A percentile compares a stretch with the other conserved stretches of the same genome.
phyloP scores from a whole-genome alignment of 2,113 vertebrate species.

The Colaptes auratus region DNA sequence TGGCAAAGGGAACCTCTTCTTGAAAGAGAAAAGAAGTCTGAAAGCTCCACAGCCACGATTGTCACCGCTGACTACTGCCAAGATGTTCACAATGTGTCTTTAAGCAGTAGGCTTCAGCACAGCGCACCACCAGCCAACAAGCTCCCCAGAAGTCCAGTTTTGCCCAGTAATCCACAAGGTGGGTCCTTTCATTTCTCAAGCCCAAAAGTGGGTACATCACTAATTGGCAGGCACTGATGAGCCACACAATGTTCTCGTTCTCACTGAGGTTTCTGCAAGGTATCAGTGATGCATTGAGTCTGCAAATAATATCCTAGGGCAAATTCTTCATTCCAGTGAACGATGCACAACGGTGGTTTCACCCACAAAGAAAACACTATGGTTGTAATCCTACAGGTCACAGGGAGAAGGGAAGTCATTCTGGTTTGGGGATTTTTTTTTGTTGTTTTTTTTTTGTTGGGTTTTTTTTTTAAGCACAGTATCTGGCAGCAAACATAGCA shows the following conservation, averaged over 20 bases:
- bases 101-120: constrained; percentile 16
- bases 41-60: constrained; percentile 67
- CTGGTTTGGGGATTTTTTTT: constrained; percentile 1
- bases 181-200: not conserved
- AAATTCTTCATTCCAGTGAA: constrained; percentile 75
- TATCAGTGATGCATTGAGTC: constrained; percentile 70
- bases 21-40: constrained; percentile 43
- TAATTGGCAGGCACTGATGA: constrained; percentile 16
- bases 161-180: constrained; percentile 55
- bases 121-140: constrained; percentile 42
- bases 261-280: constrained; percentile 25
- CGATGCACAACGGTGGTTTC: constrained; percentile 59
- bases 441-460: not conserved
- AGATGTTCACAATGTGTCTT: constrained; percentile 45
- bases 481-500: constrained; percentile 74
- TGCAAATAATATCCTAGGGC: constrained; percentile 77
- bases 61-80: constrained; percentile 68
- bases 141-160: constrained; percentile 58
- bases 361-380: constrained; percentile 72
- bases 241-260: not conserved
- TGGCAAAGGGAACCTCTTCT: constrained; percentile 38
- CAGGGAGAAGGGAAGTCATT: constrained; percentile 43
- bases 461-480: constrained; percentile 69
- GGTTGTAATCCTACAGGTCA: constrained; percentile 74
- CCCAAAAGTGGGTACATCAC: not conserved